Percentiles rank a stretch among this genome's conserved stretches.
Conservation (phyloP, 2,797 vertebrate genomes). For the Pseudotriccus pelzelni region DNA sequence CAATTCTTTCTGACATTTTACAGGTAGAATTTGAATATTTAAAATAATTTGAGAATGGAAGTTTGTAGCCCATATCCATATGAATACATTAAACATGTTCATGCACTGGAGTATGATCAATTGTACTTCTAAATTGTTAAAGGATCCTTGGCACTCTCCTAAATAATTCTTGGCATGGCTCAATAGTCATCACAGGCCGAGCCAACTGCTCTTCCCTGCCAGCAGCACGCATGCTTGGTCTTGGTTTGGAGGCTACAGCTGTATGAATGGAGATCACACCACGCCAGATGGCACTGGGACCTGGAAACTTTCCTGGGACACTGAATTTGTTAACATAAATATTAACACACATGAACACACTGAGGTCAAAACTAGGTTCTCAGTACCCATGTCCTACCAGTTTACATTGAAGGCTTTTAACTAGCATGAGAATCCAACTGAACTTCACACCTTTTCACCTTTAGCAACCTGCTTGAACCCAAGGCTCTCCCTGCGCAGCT, state of each 20-base stretch:
- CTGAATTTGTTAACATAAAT: neutral
- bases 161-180: neutral
- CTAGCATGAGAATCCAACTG: neutral
- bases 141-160: neutral
- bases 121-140: neutral
- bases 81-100: neutral
- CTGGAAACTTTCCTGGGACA: neutral
- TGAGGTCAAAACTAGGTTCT: neutral
- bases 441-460: neutral
- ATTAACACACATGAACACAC: neutral
- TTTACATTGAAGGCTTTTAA: neutral
- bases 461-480: neutral
- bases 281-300: neutral
- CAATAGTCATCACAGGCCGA: rapidly evolving
- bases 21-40: neutral
- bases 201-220: neutral
- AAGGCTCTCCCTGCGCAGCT: neutral
- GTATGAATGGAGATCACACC: neutral
- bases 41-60: neutral
- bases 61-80: neutral
- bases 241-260: neutral
- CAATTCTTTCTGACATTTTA: neutral
- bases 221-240: rapidly evolving
- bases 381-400: neutral
- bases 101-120: neutral